A percentile compares a stretch with the other conserved stretches of the same genome.
Conservation (phyloP, 2,888 invertebrate genomes). For the Sipha maydis region DNA sequence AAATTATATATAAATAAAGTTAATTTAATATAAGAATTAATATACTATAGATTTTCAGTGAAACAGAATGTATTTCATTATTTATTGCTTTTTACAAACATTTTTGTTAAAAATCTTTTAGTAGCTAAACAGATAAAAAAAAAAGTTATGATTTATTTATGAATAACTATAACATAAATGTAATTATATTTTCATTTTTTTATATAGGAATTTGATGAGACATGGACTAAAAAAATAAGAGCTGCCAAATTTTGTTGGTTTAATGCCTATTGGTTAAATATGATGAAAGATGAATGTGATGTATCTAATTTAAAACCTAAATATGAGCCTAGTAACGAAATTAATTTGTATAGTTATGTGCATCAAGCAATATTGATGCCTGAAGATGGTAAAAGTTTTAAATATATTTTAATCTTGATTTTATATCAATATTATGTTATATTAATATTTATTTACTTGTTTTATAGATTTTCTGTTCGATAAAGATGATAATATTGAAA, state of each 20-base stretch:
- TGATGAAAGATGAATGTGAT: conserved; percentile 79
- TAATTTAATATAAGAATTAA: no score
- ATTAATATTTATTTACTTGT: conserved; percentile 70
- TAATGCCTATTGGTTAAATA: conserved; percentile 97
- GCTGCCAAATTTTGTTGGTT: conserved; percentile 96
- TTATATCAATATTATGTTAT: conserved; percentile 71
- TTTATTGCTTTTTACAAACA: no score
- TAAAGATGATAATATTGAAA: conserved; percentile 68
- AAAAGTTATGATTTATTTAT: no score
- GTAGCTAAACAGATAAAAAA: no score
- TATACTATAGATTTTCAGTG: no score
- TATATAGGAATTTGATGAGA: conserved; percentile 74
- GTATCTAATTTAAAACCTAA: conserved; percentile 32
- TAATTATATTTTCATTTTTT: no score
- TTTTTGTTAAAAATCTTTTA: no score
- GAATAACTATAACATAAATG: no score
- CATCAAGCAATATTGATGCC: conserved; percentile 63
- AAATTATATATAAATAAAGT: no score
- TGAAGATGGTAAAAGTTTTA: conserved; percentile 67
- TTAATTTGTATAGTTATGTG: conserved; percentile 68
- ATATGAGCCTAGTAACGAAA: conserved; percentile 41
- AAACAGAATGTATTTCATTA: no score
- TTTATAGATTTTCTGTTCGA: conserved; percentile 69
- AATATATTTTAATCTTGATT: conserved; percentile 77
- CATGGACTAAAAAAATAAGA: conserved; percentile 94